Evolutionary conservation across 2,888 invertebrate genomes (phyloP), one percentile per base, ranked within the genome.

Genomic region (Scaptomyza caliginosa): DNA sequence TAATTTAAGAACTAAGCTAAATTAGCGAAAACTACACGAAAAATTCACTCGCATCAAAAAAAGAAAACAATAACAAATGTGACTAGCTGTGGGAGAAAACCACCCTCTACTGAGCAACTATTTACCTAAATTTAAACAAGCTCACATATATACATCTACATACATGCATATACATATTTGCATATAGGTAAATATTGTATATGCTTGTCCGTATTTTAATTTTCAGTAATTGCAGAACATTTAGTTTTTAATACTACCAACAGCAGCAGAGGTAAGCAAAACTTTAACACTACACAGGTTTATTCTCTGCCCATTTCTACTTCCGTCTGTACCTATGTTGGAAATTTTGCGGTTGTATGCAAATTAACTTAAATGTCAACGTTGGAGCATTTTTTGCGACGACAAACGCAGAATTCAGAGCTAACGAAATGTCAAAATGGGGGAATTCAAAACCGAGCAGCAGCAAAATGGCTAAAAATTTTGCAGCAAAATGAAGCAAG

Each of bases 321-420:
- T 17, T 6, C 43, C 42, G 26, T 11, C 34, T 8, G 26, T 40
- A 11, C 16, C 52, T 32, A 8, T 28, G 32, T 51, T 46, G n/a
- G 34, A 55, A 81, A 67, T 80, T 84, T 71, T 86, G 85, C 62
- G 79, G 87, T 67, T 64, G 43, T 85, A 83, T 83, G 87, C 87
- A 87, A 83, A 83, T 83, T 81, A 78, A 87, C 82, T 87, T 85
- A 84, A 82, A 84, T 77, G 85, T 81, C 72, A 82, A 72, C 77
- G 67, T 26, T 67, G 68, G 57, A 57, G 51, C 58, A 67, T 8
- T 17, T 16, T 67, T 66, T 66, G 32, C 50, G 32, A 57, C 63
- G 71, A 65, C 64, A 77, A 74, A 71, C 52, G 69, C 77, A 69
- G 77, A 79, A 67, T 69, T 59, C 57, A 45, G 28, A 63, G 40